These are phyloP conservation scores for Drosophila orena DNA, from an alignment of 1,140 invertebrate species.

Conservation along the genomic window DNA sequence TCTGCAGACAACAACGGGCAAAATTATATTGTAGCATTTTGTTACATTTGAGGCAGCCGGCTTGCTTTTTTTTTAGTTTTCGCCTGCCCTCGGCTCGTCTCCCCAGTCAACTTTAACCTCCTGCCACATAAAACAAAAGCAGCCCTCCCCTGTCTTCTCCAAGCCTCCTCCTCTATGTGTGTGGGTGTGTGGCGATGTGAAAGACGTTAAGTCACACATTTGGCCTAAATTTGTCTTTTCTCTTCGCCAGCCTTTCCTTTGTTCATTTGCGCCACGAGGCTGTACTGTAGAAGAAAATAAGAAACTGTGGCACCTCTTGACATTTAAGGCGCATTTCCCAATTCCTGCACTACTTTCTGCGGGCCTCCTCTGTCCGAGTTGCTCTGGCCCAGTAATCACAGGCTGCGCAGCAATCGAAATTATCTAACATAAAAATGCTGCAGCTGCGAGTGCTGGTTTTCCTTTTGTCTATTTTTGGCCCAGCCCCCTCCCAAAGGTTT, in stretches of 20 bases:
- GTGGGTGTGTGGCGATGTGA: constrained; percentile 61
- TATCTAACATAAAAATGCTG: constrained; percentile 66
- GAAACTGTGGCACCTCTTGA: constrained; percentile 75
- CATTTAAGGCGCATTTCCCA: constrained; percentile 76
- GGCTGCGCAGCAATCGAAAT: constrained; percentile 49
- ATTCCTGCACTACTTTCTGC: constrained; percentile 74
- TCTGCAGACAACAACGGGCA: constrained; percentile 67
- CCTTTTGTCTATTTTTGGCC: neutral
- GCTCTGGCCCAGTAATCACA: constrained; percentile 43
- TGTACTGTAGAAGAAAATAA: constrained; percentile 55
- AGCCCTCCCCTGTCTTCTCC: constrained; percentile 47
- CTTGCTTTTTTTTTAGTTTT: constrained; percentile 40
- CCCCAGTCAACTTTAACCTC: constrained; percentile 76
- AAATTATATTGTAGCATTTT: constrained; percentile 79
- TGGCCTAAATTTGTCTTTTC: constrained; percentile 81
- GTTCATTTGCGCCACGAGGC: constrained; percentile 75
- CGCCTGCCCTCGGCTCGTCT: constrained; percentile 45
- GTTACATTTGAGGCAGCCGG: constrained; percentile 64
- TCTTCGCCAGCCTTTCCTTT: constrained; percentile 68
- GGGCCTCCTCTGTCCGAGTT: constrained; percentile 33
- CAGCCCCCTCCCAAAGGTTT: constrained; percentile 43
- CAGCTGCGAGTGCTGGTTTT: constrained; percentile 51
- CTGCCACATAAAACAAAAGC: constrained; percentile 74
- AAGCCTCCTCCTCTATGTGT: constrained; percentile 14
- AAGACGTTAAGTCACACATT: constrained; percentile 83